Evolutionary conservation across 2,888 invertebrate species (phyloP), one percentile per base, ranked within the genome.

Genomic region (Macrosiphum euphorbiae): DNA sequence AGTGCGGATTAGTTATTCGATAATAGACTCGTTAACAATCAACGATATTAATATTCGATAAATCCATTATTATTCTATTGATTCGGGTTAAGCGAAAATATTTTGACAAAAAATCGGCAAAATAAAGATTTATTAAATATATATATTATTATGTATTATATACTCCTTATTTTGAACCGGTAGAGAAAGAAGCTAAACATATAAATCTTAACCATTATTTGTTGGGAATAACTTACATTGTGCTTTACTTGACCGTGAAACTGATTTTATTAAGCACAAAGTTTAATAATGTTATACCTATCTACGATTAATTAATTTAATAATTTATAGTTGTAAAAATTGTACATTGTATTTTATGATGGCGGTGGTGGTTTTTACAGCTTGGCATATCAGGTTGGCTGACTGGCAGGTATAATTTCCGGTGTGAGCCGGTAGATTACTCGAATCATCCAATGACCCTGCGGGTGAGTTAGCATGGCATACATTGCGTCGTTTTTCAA

Each of bases 401-500:
- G 96, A 98, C 98, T 96, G 98, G 98, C 96, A 98, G 98, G 96
- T 99, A 99, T 97, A 98, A 97, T 97, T 97, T 98, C 96, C 97
- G 98, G 96, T 99, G 99, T 97, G 98, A 99, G 97, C 99, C 99
- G 95, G 99, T 99, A 96, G 98, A 99, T 97, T 98, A 98, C 97
- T 98, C 98, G 96, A 97, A 97, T 96, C 97, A 97, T 97, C 98
- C 98, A 96, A 97, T 97, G 97, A 98, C 98, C 95, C 96, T 98
- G 96, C 97, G 98, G 97, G 99, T 99, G 97, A 97, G 97, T 97
- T 94, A 84, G 88, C 95, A 95, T 90, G 94, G 94, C 95, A 88
- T 90, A 87, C 41, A 89, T 84, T 91, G 91, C 94, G 93, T 94
- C 91, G 94, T 85, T 94, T 94, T 94, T 90, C 85, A 84, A 90